Evolutionary conservation across 2,797 vertebrate genomes (phyloP), one percentile per base, ranked within the genome.

Genomic region (Neosilurus mollespiculum): DNA sequence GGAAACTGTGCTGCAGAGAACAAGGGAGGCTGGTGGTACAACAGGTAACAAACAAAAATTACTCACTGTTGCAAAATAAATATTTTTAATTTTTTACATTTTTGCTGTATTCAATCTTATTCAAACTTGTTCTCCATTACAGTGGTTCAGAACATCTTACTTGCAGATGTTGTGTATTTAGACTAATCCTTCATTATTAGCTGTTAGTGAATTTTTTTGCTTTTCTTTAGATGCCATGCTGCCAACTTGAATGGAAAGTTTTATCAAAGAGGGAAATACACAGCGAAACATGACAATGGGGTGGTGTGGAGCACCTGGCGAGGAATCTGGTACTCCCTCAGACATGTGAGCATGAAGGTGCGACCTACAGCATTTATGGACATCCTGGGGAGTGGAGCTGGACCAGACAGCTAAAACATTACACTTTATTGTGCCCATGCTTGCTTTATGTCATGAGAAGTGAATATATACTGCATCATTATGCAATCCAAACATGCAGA

Each of bases 1-100:
- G 96, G 96, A 87, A 97, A 90, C 92, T 98, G 97, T 84, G 96
- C 97, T 0, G 71, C 90, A 83, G 97, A 97, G 90, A 97, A 95
- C 86, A 90, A 91, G 66, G 94, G 93, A 0, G 97, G 97, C 14
- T 98, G 97, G 97, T 98, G 97, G 97, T 98, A 94, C 85, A 98
- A 98, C 93, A 96, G 97, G 97, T 97, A 91, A 89, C 87, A 58
- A 30, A 51, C 14, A 49, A 58, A 66, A 54, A 14, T 15, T 22
- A 22, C 56, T 22, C 49, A 22, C 20, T 78, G 1, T 22, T 77
- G 26, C 62, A 30, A 14, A 71, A 49, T 4, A 20, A 30, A 30
- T 30, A 30, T 30, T 30, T 30, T 30, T 30, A 1, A 30, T 30
- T 30, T 30, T 30, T 30, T 30, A 30, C 30, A 30, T 30, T 30